Evolutionary conservation across 2,888 invertebrate genomes (phyloP), one percentile per base, ranked within the genome.

Genomic region (Zygothrica quintamaculata): DNA sequence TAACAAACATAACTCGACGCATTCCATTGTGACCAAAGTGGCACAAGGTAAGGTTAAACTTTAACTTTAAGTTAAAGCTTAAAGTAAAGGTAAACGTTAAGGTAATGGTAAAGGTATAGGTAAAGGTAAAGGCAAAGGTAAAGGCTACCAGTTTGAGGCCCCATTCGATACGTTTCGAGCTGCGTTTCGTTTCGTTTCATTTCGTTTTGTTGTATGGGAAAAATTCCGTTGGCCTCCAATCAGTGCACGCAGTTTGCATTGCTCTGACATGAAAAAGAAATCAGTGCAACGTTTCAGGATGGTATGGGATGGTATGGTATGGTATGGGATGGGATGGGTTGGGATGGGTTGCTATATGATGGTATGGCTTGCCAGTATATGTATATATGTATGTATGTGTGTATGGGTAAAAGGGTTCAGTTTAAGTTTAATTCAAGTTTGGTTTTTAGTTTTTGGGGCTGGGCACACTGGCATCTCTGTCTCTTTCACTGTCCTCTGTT

Each of bases 181-280:
- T 34, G 44, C 37, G 61, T 40, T 33, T 29, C 18, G 25, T 50
- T 36, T 40, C 12, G 36, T 11, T 26, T 8, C 12, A 37, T 44
- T n/a, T 40, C 29, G 39, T 53, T 22, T n/a, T 34, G 11, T 39
- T 56, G 78, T 84, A 86, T 84, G 87, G 87, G 84, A 87, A 85
- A 87, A 87, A 87, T 87, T 82, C 85, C 84, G 58, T 64, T 82
- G 82, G 77, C 71, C 73, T 87, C 82, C 85, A 87, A 84, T 87
- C 85, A 85, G 84, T 73, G 75, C 70, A 73, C 79, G 71, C 76
- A 60, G 79, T 67, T 78, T 81, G 82, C 84, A 78, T 84, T 80
- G 79, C 71, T 74, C 70, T 73, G 87, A 88, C 87, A 88, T 84
- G 81, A 78, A 85, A 88, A 84, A 85, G 85, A 88, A 88, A 88